Conservation (phyloP, 2,888 invertebrate species). For the Diplazon laetatorius region DNA sequence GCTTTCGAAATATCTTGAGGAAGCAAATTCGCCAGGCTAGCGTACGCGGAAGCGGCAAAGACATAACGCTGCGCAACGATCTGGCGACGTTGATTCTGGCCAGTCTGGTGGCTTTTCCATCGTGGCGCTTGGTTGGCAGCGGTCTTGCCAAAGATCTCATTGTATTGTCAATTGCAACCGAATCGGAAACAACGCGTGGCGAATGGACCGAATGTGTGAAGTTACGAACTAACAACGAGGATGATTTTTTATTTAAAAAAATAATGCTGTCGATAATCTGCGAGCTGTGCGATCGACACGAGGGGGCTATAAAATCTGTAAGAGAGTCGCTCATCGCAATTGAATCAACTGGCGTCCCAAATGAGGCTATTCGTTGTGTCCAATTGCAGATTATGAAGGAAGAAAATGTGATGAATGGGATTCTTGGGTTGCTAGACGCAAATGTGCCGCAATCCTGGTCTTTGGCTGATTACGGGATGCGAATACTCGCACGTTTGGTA, state of each 20-base stretch:
- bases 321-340: too few relatives aligned
- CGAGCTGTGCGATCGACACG: conserved; percentile 66
- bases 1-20: conserved; percentile 72
- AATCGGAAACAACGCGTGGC: conserved; percentile 69
- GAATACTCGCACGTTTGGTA: conserved; percentile 71
- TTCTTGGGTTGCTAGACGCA: conserved; percentile 72
- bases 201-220: conserved; percentile 73
- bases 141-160: conserved; percentile 76
- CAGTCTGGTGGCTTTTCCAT: conserved; percentile 67
- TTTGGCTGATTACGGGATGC: conserved; percentile 72
- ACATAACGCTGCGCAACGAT: conserved; percentile 75
- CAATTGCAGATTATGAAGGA: conserved; percentile 71
- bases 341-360: too few relatives aligned
- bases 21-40: conserved; percentile 65
- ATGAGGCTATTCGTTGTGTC: not conserved
- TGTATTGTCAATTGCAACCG: conserved; percentile 71
- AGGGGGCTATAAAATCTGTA: conserved; percentile 69
- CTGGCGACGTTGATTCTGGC: conserved; percentile 73
- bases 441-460: conserved; percentile 70
- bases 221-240: conserved; percentile 70
- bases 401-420: conserved; percentile 62
- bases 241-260: conserved; percentile 77
- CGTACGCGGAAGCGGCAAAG: conserved; percentile 62
- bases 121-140: conserved; percentile 72
- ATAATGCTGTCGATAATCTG: conserved; percentile 74